Evolutionary conservation across 2,797 vertebrate genomes (phyloP), one percentile per base, ranked within the genome.

Genomic region (Gallinago stenura): DNA sequence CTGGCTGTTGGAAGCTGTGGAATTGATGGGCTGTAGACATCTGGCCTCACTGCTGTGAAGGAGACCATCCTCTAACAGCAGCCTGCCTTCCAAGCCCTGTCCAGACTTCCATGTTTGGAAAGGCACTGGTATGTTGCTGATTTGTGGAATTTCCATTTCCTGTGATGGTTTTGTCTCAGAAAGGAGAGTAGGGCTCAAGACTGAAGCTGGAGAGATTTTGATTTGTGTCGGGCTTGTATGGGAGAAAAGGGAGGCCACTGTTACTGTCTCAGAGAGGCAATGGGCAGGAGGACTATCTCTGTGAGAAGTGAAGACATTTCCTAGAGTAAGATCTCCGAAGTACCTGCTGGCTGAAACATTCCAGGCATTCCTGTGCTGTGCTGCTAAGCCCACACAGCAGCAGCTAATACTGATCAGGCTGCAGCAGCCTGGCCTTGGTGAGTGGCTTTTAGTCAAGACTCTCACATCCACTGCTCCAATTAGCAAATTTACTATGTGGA

Each of bases 341-440:
- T 70, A 95, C 78, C 95, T 94, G 82, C 95, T 83, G 60, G 30
- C 66, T 51, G 75, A 56, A 68, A n/a, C 95, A 94, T 91, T 96
- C 85, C 94, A 76, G 57, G 43, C 87, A 83, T 95, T 91, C 93
- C 72, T 68, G 57, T 8, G 1, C 79, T 4, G 3, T 16, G 61
- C 54, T 71, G 76, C 73, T 43, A 18, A 54, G 78, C 81, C 82
- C 37, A 20, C 9, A 2, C 9, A 62, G 77, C 81, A 64, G 45
- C 89, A 57, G 69, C 51, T 33, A 9, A 50, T 2, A 8, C 41
- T 19, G 35, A 28, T 48, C 21, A 17, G 66, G 45, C 75, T 85
- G 68, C 60, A 56, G 82, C 79, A 69, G 85, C 39, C 70, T 41
- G 46, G 66, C 73, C 77, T 72, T 12, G 4, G 37, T 58, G 6